Percentiles rank a stretch among this genome's conserved stretches.
These are phyloP conservation scores for Anhinga anhinga DNA, from an alignment of 2,113 vertebrate species.

Conservation along the genomic window DNA sequence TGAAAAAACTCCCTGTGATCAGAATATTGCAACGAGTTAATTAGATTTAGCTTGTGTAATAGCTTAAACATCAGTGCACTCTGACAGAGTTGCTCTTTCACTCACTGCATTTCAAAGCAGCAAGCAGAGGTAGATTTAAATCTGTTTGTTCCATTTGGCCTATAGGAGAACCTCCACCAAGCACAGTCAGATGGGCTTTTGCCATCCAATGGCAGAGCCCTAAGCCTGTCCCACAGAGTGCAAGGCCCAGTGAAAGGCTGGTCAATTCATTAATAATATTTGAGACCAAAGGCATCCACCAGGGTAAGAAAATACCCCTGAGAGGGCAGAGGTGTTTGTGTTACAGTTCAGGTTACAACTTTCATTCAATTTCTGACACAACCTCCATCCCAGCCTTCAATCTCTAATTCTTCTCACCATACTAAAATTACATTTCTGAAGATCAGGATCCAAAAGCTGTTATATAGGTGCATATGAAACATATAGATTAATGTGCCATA, in stretches of 20 bases:
- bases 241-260: background rate
- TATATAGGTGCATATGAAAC: background rate
- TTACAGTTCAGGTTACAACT: background rate
- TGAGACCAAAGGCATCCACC: background rate
- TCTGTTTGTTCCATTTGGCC: background rate
- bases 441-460: background rate
- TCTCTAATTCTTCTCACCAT: background rate
- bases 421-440: background rate
- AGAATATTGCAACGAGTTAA: background rate
- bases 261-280: background rate
- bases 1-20: background rate
- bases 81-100: background rate
- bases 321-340: background rate
- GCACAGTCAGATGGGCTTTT: background rate
- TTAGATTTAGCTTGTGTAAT: background rate
- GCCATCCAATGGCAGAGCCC: background rate
- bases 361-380: background rate
- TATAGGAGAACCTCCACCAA: background rate
- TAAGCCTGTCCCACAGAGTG: background rate
- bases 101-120: background rate
- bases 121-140: background rate
- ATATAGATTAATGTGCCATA: slow-evolving; percentile 28
- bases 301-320: background rate
- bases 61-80: background rate
- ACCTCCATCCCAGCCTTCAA: background rate